Base-by-base conservation (phyloP, 2,888 invertebrate species). In the Torymus texanus region DNA sequence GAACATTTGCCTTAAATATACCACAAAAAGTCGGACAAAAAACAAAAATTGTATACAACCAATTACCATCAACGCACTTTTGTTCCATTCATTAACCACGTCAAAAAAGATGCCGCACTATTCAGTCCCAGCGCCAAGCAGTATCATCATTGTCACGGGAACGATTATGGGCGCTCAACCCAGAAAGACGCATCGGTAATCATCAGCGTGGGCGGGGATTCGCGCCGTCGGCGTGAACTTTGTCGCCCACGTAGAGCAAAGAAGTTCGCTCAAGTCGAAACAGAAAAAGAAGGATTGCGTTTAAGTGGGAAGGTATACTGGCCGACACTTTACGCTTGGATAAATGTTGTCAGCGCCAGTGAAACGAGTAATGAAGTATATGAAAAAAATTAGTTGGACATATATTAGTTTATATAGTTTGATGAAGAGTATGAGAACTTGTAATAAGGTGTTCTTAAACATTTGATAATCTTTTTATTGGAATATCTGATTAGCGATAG, bases 141-240 rank as follows among this genome's bases (percentile, higher is more conserved):
- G n/a, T 13, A 63, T 68, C 76, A 76, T 68, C 76, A 80, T 72
- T 74, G 56, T 66, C 71, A 63, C 61, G 56, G 24, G 58, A 75
- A 51, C 73, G 65, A 53, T 72, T 51, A 78, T 29, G 66, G 14
- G 51, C 66, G 13, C 53, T 11, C n/a, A 66, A 18, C 11, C 63
- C 29, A 29, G 29, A 63, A 63, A 63, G 63, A 12, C 29, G 41
- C 16, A 16, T 18, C 16, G 18, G 24, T n/a, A 67, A 29, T 29
- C 5, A 3, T 67, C 58, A 14, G 16, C 70, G 70, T 70, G 58
- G 70, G 59, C 75, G 41, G 61, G 13, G 24, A 62, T 75, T 77
- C 18, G 65, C 77, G 29, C 70, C 62, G 72, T 58, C 51, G 53
- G 21, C 59, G 18, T 66, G 75, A 13, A 62, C 65, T 29, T 29